Conservation (phyloP, 2,797 vertebrate species). For the Natrix natrix region DNA sequence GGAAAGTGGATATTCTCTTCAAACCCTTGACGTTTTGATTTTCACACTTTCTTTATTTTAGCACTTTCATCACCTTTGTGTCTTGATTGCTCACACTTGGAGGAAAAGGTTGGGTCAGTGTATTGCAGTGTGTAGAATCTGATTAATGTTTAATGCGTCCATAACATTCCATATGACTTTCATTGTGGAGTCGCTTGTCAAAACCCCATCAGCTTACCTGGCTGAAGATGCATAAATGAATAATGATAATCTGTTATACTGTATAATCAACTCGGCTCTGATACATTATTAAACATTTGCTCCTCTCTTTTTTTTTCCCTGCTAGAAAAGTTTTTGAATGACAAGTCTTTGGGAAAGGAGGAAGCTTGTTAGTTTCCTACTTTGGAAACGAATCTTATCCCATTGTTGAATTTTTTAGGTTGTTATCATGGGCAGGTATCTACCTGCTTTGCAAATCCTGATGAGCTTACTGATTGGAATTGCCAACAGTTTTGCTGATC, state of each 20-base stretch:
- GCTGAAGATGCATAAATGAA: constrained; percentile 29
- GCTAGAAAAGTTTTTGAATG: constrained; percentile 8
- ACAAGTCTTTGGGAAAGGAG: neutral
- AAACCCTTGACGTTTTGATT: neutral
- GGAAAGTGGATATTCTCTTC: neutral
- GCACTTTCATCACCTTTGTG: neutral
- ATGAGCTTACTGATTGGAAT: neutral
- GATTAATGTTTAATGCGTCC: constrained; percentile 25
- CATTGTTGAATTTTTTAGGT: neutral
- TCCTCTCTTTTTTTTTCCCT: neutral
- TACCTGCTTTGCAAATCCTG: neutral
- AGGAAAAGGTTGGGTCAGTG: neutral
- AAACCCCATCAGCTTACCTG: constrained; percentile 27
- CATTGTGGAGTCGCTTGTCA: constrained; percentile 24
- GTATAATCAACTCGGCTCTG: constrained; percentile 18
- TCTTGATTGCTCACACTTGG: neutral
- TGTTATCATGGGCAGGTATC: neutral
- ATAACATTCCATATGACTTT: constrained; percentile 21
- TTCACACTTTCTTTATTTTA: neutral
- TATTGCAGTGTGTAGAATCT: neutral
- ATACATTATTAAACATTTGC: constrained; percentile 30
- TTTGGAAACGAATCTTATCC: neutral
- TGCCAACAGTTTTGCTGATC: neutral
- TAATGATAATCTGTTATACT: constrained; percentile 10
- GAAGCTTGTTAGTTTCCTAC: neutral